A percentile compares a stretch with the other conserved stretches of the same genome.
Conservation (phyloP, 2,797 vertebrate species). For the Semaprochilodus insignis region DNA sequence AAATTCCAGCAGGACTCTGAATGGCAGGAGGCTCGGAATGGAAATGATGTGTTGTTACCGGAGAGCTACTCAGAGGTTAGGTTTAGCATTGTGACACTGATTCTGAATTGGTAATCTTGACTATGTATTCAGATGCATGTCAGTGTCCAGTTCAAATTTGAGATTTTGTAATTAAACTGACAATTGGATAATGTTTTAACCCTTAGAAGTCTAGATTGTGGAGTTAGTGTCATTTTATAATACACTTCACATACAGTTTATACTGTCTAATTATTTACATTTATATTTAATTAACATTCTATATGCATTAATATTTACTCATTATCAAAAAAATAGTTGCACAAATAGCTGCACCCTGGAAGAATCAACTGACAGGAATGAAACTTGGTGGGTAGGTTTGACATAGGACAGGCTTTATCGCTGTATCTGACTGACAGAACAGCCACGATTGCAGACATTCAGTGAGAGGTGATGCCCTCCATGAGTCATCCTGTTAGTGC, state of each 20-base stretch:
- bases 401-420: too few species aligned
- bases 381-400: too few species aligned
- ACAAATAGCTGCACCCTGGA: too few species aligned
- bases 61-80: background rate
- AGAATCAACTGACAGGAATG: too few species aligned
- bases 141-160: background rate
- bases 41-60: background rate
- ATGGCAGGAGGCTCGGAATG: background rate
- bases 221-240: background rate
- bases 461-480: too few species aligned
- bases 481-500: too few species aligned
- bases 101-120: background rate
- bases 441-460: too few species aligned
- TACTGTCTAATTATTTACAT: background rate
- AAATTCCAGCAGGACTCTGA: slow-evolving; percentile 24
- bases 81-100: background rate
- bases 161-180: too few species aligned
- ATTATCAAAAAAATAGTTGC: too few species aligned
- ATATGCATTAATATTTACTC: too few species aligned
- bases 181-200: background rate
- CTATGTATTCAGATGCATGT: background rate
- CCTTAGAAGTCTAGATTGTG: too few species aligned
- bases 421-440: too few species aligned
- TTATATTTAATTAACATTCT: background rate
- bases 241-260: background rate